A percentile compares a stretch with the other conserved stretches of the same genome.
Evolutionary conservation across 2,888 invertebrate species (phyloP).

Genomic region (Brachypterus glaber): DNA sequence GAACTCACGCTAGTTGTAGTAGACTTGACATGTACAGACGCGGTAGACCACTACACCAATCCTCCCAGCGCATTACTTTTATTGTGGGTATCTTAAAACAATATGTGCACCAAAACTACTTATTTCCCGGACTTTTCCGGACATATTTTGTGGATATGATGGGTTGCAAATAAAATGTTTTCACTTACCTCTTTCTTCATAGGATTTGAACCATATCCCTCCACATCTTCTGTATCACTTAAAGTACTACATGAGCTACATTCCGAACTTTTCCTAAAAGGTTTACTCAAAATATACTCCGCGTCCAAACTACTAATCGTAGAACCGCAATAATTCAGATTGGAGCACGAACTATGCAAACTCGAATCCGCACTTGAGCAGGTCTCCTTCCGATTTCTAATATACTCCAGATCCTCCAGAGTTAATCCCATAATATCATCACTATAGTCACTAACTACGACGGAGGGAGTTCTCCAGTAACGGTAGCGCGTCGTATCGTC

Average conservation of each 20-base stretch:
- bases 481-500: constrained; percentile 42
- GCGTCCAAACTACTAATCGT: constrained; percentile 47
- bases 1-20: too few relatives aligned
- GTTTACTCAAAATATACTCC: constrained; percentile 46
- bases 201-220: constrained; percentile 43
- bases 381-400: constrained; percentile 38
- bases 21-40: too few relatives aligned
- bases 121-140: too few relatives aligned
- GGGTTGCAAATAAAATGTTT: too few relatives aligned
- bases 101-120: too few relatives aligned
- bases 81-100: too few relatives aligned
- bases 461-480: constrained; percentile 73
- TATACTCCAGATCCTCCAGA: constrained; percentile 51
- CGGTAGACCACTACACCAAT: too few relatives aligned
- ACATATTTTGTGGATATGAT: too few relatives aligned
- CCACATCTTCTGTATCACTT: constrained; percentile 64
- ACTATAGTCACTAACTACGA: constrained; percentile 80
- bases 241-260: constrained; percentile 67
- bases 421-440: constrained; percentile 56
- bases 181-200: constrained; percentile 22
- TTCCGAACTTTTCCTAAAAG: constrained; percentile 59
- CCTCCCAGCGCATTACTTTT: too few relatives aligned
- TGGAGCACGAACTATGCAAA: constrained; percentile 50
- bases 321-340: constrained; percentile 49
- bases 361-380: constrained; percentile 47